Evolutionary conservation across 1,140 invertebrate species (phyloP), one percentile per base, ranked within the genome.

Genomic region (Apis florea): DNA sequence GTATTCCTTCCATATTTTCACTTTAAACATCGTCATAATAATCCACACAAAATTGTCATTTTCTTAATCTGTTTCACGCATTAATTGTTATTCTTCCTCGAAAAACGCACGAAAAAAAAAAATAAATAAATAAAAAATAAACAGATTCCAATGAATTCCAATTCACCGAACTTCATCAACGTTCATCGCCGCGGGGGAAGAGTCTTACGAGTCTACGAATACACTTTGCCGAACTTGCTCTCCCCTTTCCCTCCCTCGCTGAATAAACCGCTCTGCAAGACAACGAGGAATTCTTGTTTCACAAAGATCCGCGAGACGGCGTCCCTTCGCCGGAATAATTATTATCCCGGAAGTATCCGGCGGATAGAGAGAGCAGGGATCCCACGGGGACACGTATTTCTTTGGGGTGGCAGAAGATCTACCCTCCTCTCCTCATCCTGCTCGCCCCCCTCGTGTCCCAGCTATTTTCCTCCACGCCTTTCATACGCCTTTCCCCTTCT

Each of bases 311-410:
- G 24, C 26, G 63, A 12, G 31, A 40, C 31, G 31, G 31, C 68
- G n/a, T 9, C 19, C 21, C 56, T 64, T 59, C 31, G 40, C 21
- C 59, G 40, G 53, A 67, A 81, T 81, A 81, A 81, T 81, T 81
- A 81, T 74, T 75, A 75, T 67, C 71, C 47, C 71, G 79, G 53
- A 75, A 81, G 71, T 58, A 67, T 51, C 51, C 49, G 12, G 21
- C 24, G 68, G 24, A 54, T 51, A 40, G 40, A 56, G 26, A 40
- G 9, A 31, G 24, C n/a, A n/a, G 71, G 75, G 59, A 75, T 75
- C 64, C 71, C 67, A 49, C 26, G 10, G 63, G 58, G 19, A 64
- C 40, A 21, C 21, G 21, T 40, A 40, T 40, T 80, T 40, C 59
- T 26, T 59, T 40, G 51, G 77, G 51, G n/a, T 10, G 61, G 47